A percentile compares a stretch with the other conserved stretches of the same genome.
Evolutionary conservation across 2,113 vertebrate species (phyloP).

Genomic region (Antechinus stuartii): DNA sequence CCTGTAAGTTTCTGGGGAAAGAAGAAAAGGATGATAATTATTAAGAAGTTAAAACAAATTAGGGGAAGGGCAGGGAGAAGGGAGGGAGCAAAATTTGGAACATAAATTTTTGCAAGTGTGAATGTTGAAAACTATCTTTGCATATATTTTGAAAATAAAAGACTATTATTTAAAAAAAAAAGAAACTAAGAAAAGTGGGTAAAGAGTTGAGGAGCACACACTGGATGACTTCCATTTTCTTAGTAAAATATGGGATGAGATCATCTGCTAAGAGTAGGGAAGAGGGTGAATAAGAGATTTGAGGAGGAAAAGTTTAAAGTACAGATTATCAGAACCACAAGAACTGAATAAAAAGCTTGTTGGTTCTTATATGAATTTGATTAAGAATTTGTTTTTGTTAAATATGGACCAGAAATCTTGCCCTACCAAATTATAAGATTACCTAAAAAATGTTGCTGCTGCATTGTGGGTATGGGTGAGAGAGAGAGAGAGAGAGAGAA

Average conservation of each 20-base stretch:
- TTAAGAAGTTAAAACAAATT: neutral
- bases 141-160: no score
- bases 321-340: neutral
- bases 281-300: neutral
- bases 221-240: neutral
- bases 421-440: neutral
- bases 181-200: neutral
- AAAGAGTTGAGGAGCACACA: neutral
- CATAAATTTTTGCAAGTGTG: no score
- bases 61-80: no score
- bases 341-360: neutral
- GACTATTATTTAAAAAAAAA: neutral
- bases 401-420: neutral
- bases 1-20: neutral
- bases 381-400: neutral
- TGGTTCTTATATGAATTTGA: neutral
- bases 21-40: neutral
- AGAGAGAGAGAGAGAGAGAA: no score
- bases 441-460: neutral
- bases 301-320: neutral
- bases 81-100: no score
- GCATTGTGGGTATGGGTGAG: neutral
- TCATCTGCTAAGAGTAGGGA: neutral
- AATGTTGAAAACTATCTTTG: no score
- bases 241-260: neutral